Percentiles rank a stretch among this genome's conserved stretches.
Evolutionary conservation across 2,888 invertebrate species (phyloP).

Genomic region (Diarsia dahlii): DNA sequence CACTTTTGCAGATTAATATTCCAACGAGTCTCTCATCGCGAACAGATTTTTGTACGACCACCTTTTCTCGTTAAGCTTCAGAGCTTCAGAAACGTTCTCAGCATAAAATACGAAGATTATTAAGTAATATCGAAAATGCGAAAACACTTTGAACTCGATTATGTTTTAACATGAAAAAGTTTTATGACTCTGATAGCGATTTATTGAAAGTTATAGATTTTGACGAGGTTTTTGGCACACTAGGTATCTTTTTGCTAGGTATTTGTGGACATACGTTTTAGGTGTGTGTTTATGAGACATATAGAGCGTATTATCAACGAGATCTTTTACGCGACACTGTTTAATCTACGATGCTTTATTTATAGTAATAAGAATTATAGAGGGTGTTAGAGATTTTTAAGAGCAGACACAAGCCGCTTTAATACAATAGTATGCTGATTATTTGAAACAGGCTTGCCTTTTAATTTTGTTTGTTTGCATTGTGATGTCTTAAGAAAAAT

Average conservation of each 20-base stretch:
- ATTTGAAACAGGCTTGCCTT: too few species aligned
- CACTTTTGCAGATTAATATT: conserved; percentile 34
- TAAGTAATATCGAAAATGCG: conserved; percentile 56
- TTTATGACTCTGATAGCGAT: conserved; percentile 16
- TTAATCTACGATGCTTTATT: not conserved
- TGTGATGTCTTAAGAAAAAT: not conserved
- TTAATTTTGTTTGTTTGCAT: not conserved
- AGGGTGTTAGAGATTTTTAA: not conserved
- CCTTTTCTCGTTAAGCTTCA: conserved; percentile 39
- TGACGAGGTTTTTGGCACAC: not conserved
- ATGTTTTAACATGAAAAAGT: conserved; percentile 32
- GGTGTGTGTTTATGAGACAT: not conserved
- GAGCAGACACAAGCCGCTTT: not conserved
- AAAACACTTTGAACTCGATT: conserved; percentile 53
- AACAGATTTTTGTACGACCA: conserved; percentile 41
- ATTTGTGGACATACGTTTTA: not conserved
- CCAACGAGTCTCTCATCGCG: conserved; percentile 16
- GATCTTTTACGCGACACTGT: not conserved
- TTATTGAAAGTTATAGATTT: not conserved
- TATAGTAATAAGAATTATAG: not conserved
- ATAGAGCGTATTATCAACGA: not conserved
- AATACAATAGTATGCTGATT: not conserved
- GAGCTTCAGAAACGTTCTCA: conserved; percentile 33
- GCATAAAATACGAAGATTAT: conserved; percentile 62
- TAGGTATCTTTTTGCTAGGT: not conserved